Evolutionary conservation across 2,113 vertebrate genomes (phyloP).

Genomic region (Pterocles orientalis): DNA sequence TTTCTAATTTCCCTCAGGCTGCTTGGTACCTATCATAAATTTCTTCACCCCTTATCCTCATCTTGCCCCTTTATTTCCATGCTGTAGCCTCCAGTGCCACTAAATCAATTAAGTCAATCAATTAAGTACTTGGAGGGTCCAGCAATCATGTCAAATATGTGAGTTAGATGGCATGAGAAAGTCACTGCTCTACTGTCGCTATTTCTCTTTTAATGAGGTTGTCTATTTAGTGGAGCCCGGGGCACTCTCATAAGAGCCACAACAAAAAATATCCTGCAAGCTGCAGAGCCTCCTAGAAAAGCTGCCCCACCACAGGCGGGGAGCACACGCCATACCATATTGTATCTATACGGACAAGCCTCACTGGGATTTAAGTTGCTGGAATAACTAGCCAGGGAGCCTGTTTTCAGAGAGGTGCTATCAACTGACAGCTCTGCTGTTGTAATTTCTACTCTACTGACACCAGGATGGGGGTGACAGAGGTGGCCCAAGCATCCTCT

Average conservation of each 20-base stretch:
- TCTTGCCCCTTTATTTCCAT: slow-evolving; percentile 57
- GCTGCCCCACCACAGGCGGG: neutral
- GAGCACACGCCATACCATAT: neutral
- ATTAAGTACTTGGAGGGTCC: slow-evolving; percentile 71
- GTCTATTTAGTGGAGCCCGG: slow-evolving; percentile 62
- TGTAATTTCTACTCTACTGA: accelerated
- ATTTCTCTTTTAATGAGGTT: slow-evolving; percentile 67
- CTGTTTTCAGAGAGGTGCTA: neutral
- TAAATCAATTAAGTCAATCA: slow-evolving; percentile 74
- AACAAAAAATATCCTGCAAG: slow-evolving; percentile 16
- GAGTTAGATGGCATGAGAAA: slow-evolving; percentile 61
- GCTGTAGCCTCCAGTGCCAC: slow-evolving; percentile 65
- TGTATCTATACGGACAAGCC: neutral
- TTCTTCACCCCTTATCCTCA: slow-evolving; percentile 62
- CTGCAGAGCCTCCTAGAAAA: neutral
- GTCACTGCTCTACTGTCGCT: slow-evolving; percentile 50
- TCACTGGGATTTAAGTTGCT: neutral
- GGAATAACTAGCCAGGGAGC: neutral
- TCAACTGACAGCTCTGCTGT: neutral
- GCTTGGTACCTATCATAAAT: slow-evolving; percentile 66
- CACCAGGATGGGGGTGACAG: neutral
- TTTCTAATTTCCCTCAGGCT: slow-evolving; percentile 68
- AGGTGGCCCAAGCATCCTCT: neutral
- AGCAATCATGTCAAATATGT: slow-evolving; percentile 66
- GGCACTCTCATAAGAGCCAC: slow-evolving; percentile 38